Conservation (phyloP, 2,113 vertebrate genomes). For the Festucalex cinctus region DNA sequence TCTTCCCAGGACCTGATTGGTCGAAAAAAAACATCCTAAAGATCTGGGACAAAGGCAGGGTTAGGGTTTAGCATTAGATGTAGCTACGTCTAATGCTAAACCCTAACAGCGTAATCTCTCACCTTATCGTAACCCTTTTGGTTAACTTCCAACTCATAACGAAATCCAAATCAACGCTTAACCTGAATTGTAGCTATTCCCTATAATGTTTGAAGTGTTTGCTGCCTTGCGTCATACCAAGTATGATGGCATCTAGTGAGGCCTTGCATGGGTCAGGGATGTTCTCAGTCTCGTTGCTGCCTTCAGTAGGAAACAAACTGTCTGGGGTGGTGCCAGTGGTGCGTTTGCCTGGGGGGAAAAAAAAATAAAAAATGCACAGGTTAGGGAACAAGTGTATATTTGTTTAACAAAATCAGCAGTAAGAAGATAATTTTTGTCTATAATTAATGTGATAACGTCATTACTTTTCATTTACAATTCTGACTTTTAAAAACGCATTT, state of each 20-base stretch:
- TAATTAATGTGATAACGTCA: no score
- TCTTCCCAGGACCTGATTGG: slow-evolving; percentile 75
- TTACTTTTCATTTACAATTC: no score
- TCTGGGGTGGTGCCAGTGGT: slow-evolving; percentile 18
- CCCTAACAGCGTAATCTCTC: not conserved
- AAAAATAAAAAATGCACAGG: slow-evolving; percentile 1
- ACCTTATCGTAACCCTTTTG: not conserved
- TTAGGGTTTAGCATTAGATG: no score
- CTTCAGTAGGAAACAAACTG: slow-evolving; percentile 36
- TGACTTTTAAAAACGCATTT: no score
- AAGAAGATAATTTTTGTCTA: no score
- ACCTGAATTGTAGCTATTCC: not conserved
- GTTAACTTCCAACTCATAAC: not conserved
- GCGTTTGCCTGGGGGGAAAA: slow-evolving; percentile 43
- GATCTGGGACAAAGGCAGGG: no score
- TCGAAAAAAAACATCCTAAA: not conserved
- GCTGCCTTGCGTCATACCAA: slow-evolving; percentile 66
- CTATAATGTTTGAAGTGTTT: not conserved
- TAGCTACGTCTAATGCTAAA: not conserved
- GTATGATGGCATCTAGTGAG: slow-evolving; percentile 79
- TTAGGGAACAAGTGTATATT: not conserved
- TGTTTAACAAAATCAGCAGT: no score
- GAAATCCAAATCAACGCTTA: not conserved
- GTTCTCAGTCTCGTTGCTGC: slow-evolving; percentile 18
- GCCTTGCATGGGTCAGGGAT: slow-evolving; percentile 80